phyloP scores from a whole-genome alignment of 2,888 invertebrate species.

The Beris morrisii region DNA sequence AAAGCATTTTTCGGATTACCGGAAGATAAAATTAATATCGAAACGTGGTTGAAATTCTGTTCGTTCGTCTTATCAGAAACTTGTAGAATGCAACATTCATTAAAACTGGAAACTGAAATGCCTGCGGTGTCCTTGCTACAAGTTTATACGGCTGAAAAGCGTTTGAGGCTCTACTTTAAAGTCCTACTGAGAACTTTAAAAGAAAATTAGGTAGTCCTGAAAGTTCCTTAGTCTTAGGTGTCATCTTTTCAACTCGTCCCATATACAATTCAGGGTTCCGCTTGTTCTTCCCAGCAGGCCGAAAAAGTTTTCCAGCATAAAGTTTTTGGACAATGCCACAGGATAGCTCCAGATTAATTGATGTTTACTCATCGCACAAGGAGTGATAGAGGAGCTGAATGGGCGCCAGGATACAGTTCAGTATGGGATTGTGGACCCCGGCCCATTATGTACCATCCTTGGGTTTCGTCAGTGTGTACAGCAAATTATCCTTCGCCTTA shows the following conservation, averaged over 20 bases:
- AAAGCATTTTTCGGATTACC: too few relatives aligned
- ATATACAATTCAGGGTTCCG: constrained; percentile 3
- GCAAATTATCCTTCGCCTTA: constrained; percentile 20
- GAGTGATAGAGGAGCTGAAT: constrained; percentile 19
- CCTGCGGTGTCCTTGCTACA: too few relatives aligned
- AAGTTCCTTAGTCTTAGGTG: constrained; percentile 16
- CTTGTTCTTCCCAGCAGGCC: background rate
- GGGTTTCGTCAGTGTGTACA: constrained; percentile 12
- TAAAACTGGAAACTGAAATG: too few relatives aligned
- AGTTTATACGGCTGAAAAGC: too few relatives aligned
- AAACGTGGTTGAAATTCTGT: too few relatives aligned
- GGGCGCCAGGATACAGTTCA: background rate
- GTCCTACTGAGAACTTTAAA: too few relatives aligned
- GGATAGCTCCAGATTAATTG: constrained; percentile 30
- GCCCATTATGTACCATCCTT: background rate
- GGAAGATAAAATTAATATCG: too few relatives aligned
- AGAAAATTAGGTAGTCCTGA: constrained; percentile 14
- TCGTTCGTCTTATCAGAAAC: too few relatives aligned
- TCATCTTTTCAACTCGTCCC: constrained; percentile 13
- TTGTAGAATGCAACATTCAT: too few relatives aligned
- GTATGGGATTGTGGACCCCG: background rate
- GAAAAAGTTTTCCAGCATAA: constrained; percentile 19
- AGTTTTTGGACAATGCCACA: constrained; percentile 29
- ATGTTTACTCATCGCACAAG: constrained; percentile 29
- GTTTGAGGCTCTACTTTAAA: too few relatives aligned